Conservation (phyloP, 2,113 vertebrate genomes). For the Hylia prasina region DNA sequence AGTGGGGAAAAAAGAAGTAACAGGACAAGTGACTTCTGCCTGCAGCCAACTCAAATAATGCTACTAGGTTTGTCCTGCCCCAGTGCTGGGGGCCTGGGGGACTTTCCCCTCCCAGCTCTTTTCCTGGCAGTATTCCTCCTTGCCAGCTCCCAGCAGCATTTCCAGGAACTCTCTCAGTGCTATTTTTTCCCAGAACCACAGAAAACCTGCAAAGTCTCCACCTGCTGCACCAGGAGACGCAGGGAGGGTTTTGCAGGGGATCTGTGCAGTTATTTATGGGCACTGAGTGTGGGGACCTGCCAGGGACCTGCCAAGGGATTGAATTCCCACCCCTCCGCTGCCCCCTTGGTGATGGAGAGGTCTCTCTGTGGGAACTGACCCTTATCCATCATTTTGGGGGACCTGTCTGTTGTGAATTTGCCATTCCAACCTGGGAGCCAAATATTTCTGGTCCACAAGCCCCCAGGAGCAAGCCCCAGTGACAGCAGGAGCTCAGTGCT, state of each 20-base stretch:
- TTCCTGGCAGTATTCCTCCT: background rate
- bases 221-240: background rate
- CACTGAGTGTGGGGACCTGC: background rate
- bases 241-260: background rate
- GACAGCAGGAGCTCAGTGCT: background rate
- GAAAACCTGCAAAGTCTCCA: background rate
- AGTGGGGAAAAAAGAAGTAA: background rate
- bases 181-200: background rate
- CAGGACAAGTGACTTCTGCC: background rate
- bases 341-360: background rate
- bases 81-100: background rate
- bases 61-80: background rate
- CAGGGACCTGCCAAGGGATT: background rate
- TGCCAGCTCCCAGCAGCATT: background rate
- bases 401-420: background rate
- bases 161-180: background rate
- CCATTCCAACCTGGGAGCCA: background rate
- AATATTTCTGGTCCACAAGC: background rate
- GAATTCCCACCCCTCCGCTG: background rate
- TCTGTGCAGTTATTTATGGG: background rate
- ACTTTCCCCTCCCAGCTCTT: background rate
- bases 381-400: background rate
- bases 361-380: background rate
- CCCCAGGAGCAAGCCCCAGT: accelerated
- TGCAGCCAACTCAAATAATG: background rate